Base-by-base conservation (phyloP, 2,888 invertebrate genomes). In the Ephialtes manifestator region DNA sequence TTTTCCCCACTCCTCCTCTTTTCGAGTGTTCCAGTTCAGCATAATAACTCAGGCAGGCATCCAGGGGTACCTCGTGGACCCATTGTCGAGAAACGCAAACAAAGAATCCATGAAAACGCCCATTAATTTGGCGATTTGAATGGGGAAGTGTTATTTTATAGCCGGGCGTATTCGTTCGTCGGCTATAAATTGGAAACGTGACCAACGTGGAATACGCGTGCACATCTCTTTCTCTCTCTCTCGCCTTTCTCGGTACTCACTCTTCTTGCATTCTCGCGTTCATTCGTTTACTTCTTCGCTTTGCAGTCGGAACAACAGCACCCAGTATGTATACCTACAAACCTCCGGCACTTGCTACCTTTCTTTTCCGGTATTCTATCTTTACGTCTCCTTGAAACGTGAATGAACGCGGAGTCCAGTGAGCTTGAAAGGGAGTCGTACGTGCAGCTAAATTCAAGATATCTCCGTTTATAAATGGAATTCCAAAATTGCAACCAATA, bases 71-170 rank as follows among this genome's bases (percentile, higher is more conserved):
- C 63, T 60, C 65, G 67, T 72, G 80, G 65, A 87, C 82, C 88
- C 87, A 92, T 92, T 91, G 92, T 91, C 88, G 87, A 67, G 75
- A 72, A 76, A 70, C 46, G 89, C 88, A 90, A 91, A 92, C 92
- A 91, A 93, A 93, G 92, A 92, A 91, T 92, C 89, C 90, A 89
- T 89, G 91, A 90, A 92, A 92, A 90, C 89, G 91, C 83, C 92
- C 92, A 92, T 92, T 93, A 93, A 92, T 93, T 92, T 91, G 90
- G 87, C 89, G 91, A 90, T 92, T 90, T 92, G 91, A 93, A 92
- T 93, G 89, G 91, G 89, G 51, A 91, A 92, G 91, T 93, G 92
- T 93, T 93, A 93, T 93, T 93, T 93, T 93, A 93, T 92, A 91
- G 91, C 90, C 88, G 87, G 87, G 87, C 89, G 83, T 80, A 80